phyloP scores from a whole-genome alignment of 2,797 vertebrate species.

The Dendrocincla tyrannina region DNA sequence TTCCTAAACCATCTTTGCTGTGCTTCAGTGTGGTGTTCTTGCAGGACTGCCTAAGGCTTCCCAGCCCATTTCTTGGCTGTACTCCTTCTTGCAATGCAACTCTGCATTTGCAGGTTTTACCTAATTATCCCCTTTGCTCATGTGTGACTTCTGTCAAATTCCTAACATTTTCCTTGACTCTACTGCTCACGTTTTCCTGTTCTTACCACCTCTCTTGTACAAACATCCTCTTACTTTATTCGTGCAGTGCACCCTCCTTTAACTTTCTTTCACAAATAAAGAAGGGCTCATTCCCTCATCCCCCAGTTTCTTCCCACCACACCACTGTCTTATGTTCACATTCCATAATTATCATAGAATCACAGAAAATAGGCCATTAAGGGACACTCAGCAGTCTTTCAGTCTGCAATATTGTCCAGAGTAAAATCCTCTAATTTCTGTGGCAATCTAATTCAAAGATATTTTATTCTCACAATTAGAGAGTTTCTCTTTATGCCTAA shows the following conservation, averaged over 20 bases:
- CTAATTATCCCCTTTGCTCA: not conserved
- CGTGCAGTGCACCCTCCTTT: not conserved
- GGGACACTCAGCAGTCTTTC: not conserved
- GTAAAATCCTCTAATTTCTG: not conserved
- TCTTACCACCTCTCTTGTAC: not conserved
- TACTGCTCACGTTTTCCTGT: not conserved
- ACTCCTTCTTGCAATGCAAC: not conserved
- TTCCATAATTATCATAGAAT: not conserved
- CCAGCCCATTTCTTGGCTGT: not conserved
- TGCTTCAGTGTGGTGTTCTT: not conserved
- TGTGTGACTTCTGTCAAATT: not conserved
- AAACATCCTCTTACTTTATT: not conserved
- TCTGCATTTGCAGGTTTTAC: not conserved
- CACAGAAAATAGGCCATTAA: not conserved
- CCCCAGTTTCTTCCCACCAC: not conserved
- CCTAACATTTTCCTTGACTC: not conserved
- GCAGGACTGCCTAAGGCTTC: not conserved
- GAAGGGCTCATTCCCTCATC: not conserved
- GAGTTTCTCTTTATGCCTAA: not conserved
- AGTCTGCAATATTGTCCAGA: not conserved
- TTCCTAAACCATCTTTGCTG: not conserved
- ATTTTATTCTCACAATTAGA: not conserved
- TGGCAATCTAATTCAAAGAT: not conserved
- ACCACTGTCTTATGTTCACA: not conserved
- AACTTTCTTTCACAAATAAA: not conserved